phyloP scores from a whole-genome alignment of 2,797 vertebrate species.

The Furcifer pardalis region DNA sequence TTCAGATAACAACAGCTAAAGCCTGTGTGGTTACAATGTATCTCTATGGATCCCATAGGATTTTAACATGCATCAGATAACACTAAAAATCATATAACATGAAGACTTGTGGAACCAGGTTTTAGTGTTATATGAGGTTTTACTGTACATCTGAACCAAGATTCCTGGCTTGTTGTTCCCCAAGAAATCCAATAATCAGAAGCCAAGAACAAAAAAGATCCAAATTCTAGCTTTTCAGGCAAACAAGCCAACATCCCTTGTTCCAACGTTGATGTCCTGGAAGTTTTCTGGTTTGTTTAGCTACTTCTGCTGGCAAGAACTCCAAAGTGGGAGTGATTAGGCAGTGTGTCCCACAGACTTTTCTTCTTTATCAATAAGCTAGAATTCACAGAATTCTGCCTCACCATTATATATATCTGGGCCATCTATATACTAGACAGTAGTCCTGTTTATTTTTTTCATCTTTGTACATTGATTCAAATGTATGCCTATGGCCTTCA shows the following conservation, averaged over 20 bases:
- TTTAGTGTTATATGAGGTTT: no score
- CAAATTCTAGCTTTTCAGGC: not conserved
- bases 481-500: not conserved
- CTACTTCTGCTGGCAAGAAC: not conserved
- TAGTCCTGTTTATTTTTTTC: not conserved
- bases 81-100: no score
- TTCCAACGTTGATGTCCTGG: not conserved
- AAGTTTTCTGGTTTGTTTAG: not conserved
- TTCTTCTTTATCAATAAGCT: not conserved
- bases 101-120: no score
- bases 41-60: no score
- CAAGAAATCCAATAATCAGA: not conserved
- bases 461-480: not conserved
- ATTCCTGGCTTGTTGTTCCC: not conserved
- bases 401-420: not conserved
- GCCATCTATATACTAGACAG: not conserved
- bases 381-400: not conserved
- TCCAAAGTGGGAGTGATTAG: not conserved
- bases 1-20: no score
- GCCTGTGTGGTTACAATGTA: no score
- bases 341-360: not conserved
- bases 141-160: not conserved
- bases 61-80: no score
- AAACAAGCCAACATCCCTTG: not conserved
- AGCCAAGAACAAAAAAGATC: not conserved